A percentile compares a stretch with the other conserved stretches of the same genome.
phyloP scores from a whole-genome alignment of 2,888 invertebrate species.

The Andrena camellia region DNA sequence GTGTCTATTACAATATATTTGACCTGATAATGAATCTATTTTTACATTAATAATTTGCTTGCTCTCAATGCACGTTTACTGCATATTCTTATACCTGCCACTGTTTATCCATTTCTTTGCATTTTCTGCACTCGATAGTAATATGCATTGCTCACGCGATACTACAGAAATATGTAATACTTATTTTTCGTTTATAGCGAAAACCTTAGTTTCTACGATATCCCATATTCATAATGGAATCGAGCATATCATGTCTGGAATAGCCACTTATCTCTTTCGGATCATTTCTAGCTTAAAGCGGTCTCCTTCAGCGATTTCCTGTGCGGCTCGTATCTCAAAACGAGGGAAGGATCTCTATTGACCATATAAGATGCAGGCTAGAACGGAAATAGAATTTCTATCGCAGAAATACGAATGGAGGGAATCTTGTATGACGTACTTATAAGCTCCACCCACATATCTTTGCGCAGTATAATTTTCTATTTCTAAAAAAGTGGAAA shows the following conservation, averaged over 20 bases:
- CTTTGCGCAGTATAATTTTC: conserved; percentile 1
- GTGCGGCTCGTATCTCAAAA: conserved; percentile 48
- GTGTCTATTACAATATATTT: no score
- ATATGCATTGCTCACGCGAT: no score
- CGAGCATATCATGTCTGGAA: conserved; percentile 25
- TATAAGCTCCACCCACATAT: background rate
- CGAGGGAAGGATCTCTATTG: conserved; percentile 47
- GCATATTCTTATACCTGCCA: no score
- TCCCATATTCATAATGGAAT: conserved; percentile 46
- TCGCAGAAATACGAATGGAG: conserved; percentile 40
- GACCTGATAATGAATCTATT: no score
- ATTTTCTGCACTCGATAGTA: no score
- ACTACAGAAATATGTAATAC: background rate
- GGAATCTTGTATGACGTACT: conserved; percentile 19
- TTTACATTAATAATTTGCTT: no score
- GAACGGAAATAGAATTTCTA: conserved; percentile 57
- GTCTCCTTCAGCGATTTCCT: conserved; percentile 48
- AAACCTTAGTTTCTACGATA: conserved; percentile 2
- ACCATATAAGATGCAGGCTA: conserved; percentile 49
- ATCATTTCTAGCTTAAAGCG: conserved; percentile 54
- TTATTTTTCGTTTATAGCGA: background rate
- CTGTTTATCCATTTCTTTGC: no score
- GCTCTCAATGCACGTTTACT: no score
- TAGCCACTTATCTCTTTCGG: conserved; percentile 52
- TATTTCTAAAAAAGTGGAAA: background rate